A percentile compares a stretch with the other conserved stretches of the same genome.
Evolutionary conservation across 2,797 vertebrate genomes (phyloP).

Genomic region (Tauraco hartlaubi): DNA sequence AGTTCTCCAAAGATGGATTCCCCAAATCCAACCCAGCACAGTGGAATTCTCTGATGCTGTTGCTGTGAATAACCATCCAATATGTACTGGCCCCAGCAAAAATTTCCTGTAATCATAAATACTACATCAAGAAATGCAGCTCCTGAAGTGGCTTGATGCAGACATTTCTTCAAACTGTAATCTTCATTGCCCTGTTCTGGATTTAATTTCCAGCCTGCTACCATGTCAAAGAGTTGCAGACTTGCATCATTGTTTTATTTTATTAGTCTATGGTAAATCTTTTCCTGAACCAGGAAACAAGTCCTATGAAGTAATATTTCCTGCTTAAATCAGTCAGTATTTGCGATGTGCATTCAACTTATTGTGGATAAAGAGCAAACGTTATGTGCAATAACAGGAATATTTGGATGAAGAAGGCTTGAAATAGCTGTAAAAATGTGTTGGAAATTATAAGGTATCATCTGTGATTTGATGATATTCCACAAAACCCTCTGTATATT

Average conservation of each 20-base stretch:
- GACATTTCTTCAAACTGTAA: neutral
- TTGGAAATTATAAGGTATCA: neutral
- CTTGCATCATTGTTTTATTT: neutral
- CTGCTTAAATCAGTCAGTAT: neutral
- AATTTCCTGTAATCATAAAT: neutral
- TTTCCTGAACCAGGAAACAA: conserved; percentile 7
- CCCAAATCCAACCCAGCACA: neutral
- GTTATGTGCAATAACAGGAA: neutral
- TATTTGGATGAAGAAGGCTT: neutral
- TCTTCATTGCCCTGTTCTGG: neutral
- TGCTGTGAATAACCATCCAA: neutral
- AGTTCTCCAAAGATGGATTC: neutral
- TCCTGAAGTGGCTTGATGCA: neutral
- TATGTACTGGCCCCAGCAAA: neutral
- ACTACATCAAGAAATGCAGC: neutral
- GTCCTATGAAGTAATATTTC: neutral
- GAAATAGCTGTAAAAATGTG: neutral
- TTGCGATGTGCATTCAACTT: neutral
- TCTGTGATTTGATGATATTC: neutral
- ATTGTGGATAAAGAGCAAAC: neutral
- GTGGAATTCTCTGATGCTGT: neutral
- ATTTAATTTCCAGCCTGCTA: neutral
- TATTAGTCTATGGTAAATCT: conserved; percentile 14
- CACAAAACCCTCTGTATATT: neutral
- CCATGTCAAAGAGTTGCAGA: neutral